Conservation (phyloP, 2,113 vertebrate species). For the Nicator chloris region DNA sequence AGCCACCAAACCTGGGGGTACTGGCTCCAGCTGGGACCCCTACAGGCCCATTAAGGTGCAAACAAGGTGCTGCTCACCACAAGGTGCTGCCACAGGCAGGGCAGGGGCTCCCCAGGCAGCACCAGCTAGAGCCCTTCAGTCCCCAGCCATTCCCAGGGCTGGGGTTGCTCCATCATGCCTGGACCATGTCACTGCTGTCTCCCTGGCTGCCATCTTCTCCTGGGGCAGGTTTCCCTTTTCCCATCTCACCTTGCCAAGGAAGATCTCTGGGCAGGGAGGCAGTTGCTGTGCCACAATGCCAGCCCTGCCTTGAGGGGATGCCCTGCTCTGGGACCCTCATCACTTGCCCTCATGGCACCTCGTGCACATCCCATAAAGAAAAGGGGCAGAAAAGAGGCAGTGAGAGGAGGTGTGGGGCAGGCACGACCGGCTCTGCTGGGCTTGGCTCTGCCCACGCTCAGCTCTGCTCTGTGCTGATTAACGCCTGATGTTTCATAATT, state of each 20-base stretch:
- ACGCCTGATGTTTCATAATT: slow-evolving; percentile 14
- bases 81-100: not conserved
- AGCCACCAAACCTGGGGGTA: not conserved
- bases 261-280: not conserved
- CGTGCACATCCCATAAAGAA: rapidly evolving
- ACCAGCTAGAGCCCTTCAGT: not conserved
- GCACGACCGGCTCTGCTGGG: not conserved
- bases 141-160: rapidly evolving
- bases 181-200: rapidly evolving
- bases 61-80: not conserved
- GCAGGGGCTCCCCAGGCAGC: not conserved
- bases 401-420: not conserved
- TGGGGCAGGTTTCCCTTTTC: not conserved
- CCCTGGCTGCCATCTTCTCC: not conserved
- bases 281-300: not conserved
- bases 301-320: not conserved
- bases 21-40: not conserved
- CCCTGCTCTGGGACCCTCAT: not conserved
- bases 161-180: not conserved
- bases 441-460: not conserved
- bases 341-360: not conserved
- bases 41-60: not conserved
- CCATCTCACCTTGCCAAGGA: not conserved
- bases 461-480: slow-evolving; percentile 14
- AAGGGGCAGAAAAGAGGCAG: not conserved